These are phyloP conservation scores for Vespertilio murinus DNA, from an alignment of 2,797 vertebrate species.

Conservation along the genomic window DNA sequence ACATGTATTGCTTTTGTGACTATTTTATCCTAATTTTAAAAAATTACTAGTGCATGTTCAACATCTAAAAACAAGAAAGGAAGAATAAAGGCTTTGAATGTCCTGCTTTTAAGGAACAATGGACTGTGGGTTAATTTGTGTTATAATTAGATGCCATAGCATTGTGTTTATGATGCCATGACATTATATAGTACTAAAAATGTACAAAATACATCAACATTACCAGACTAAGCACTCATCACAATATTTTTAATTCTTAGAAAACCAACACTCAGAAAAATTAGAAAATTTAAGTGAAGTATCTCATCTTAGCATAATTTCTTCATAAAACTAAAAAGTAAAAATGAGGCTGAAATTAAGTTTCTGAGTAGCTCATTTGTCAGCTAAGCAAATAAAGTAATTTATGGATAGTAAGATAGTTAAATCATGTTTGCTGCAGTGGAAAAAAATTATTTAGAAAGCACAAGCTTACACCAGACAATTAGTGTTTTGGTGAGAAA, in stretches of 20 bases:
- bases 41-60: not conserved
- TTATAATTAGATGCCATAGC: not conserved
- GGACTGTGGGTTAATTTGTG: not conserved
- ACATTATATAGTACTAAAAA: not conserved
- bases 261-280: not conserved
- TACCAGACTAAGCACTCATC: not conserved
- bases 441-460: not conserved
- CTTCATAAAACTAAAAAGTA: not conserved
- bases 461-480: not conserved
- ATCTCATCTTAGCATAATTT: not conserved
- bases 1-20: not conserved
- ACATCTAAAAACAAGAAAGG: not conserved
- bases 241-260: no score
- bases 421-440: not conserved
- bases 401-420: not conserved
- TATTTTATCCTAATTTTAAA: slow-evolving; percentile 28
- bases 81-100: not conserved
- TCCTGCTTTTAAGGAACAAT: not conserved
- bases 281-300: not conserved
- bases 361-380: slow-evolving; percentile 16
- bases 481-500: not conserved
- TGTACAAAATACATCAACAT: not conserved
- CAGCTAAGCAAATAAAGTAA: not conserved
- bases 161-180: not conserved
- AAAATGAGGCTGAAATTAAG: slow-evolving; percentile 17